Conservation (phyloP, 23 tunicate genomes). For the Styela clava region DNA sequence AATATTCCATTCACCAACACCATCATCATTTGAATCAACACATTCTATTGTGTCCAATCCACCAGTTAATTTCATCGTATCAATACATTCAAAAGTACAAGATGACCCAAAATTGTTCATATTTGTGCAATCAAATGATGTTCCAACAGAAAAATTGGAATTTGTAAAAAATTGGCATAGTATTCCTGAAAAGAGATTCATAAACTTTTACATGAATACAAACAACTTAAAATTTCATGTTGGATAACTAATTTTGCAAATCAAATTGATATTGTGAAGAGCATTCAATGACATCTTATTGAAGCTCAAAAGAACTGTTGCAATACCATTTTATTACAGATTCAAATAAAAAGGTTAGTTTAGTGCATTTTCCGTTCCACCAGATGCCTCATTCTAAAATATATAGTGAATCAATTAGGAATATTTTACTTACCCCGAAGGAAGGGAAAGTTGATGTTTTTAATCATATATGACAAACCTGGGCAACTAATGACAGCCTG, state of each 20-base stretch:
- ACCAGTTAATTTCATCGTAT: background rate
- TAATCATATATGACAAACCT: no score
- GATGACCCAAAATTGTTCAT: background rate
- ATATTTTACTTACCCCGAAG: no score
- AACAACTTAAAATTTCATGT: no score
- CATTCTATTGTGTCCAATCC: constrained; percentile 9
- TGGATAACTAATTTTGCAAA: background rate
- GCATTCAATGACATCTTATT: no score
- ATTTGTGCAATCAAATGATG: background rate
- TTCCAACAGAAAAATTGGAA: background rate
- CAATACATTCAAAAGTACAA: background rate
- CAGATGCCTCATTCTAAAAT: no score
- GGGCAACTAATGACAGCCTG: no score
- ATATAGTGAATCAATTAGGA: no score
- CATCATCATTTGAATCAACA: constrained; percentile 13
- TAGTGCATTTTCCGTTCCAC: background rate
- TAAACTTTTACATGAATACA: no score
- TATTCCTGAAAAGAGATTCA: background rate
- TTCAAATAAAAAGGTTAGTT: background rate
- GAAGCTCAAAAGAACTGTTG: no score
- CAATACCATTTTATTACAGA: no score
- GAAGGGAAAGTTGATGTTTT: no score
- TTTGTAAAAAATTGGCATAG: background rate
- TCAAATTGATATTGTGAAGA: background rate
- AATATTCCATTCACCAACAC: constrained; percentile 32